These are phyloP conservation scores for Leptothorax acervorum DNA, from an alignment of 2,888 invertebrate genomes.

Conservation along the genomic window DNA sequence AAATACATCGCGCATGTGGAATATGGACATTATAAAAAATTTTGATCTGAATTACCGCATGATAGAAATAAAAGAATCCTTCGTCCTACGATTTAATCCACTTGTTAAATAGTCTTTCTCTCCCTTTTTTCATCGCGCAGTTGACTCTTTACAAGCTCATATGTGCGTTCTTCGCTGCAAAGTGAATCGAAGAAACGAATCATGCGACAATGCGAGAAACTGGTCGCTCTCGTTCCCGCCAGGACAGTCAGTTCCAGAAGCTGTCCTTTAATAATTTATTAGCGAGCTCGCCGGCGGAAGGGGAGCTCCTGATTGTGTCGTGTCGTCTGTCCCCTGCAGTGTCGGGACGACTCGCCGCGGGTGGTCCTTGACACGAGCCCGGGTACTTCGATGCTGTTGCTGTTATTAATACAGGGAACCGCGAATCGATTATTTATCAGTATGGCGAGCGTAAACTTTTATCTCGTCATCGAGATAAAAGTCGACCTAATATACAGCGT, in stretches of 20 bases:
- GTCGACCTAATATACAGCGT: neutral
- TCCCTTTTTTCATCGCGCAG: neutral
- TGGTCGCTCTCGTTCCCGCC: constrained; percentile 67
- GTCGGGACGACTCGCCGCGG: constrained; percentile 80
- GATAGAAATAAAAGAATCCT: neutral
- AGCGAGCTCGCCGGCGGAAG: constrained; percentile 77
- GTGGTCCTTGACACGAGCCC: constrained; percentile 84
- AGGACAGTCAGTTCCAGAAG: constrained; percentile 83
- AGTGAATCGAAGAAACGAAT: constrained; percentile 33
- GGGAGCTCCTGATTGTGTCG: constrained; percentile 83
- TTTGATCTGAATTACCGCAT: neutral
- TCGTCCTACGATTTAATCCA: neutral
- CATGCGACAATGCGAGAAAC: constrained; percentile 48
- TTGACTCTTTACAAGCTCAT: constrained; percentile 27
- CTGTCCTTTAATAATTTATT: constrained; percentile 85
- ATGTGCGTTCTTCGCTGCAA: constrained; percentile 8
- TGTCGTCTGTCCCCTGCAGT: constrained; percentile 84
- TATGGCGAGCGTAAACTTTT: constrained; percentile 42
- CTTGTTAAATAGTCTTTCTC: neutral
- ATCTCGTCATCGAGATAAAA: neutral
- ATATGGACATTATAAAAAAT: neutral
- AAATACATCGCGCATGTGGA: neutral
- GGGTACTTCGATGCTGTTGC: constrained; percentile 78
- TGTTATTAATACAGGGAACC: constrained; percentile 79
- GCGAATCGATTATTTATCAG: constrained; percentile 83